Conservation (phyloP, 2,113 vertebrate species). For the Anguilla rostrata region DNA sequence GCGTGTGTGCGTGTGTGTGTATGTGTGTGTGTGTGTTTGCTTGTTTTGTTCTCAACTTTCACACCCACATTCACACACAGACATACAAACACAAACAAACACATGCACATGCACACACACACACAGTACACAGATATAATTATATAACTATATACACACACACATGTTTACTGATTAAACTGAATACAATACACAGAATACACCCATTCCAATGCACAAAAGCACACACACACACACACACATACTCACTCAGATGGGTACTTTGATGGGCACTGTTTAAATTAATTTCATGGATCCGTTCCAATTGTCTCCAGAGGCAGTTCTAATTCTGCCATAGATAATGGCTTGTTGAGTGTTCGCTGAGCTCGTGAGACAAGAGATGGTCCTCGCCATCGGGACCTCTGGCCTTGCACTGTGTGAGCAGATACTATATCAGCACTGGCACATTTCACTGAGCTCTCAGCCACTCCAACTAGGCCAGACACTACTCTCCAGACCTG, state of each 20-base stretch:
- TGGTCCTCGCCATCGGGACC: background rate
- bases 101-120: background rate
- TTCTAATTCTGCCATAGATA: constrained; percentile 19
- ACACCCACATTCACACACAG: background rate
- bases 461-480: background rate
- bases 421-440: background rate
- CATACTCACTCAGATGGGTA: background rate
- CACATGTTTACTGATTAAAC: no score
- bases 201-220: background rate
- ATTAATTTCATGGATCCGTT: constrained; percentile 6
- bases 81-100: constrained; percentile 10
- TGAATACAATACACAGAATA: background rate
- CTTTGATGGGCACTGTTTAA: background rate
- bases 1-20: constrained; percentile 2
- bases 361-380: background rate
- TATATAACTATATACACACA: no score
- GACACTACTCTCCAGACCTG: background rate
- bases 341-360: constrained; percentile 3
- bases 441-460: background rate
- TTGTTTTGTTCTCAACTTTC: background rate
- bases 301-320: background rate
- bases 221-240: background rate
- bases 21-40: background rate
- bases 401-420: background rate
- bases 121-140: background rate